A percentile compares a stretch with the other conserved stretches of the same genome.
phyloP scores from a whole-genome alignment of 2,888 invertebrate species.

The Nysson spinosus region DNA sequence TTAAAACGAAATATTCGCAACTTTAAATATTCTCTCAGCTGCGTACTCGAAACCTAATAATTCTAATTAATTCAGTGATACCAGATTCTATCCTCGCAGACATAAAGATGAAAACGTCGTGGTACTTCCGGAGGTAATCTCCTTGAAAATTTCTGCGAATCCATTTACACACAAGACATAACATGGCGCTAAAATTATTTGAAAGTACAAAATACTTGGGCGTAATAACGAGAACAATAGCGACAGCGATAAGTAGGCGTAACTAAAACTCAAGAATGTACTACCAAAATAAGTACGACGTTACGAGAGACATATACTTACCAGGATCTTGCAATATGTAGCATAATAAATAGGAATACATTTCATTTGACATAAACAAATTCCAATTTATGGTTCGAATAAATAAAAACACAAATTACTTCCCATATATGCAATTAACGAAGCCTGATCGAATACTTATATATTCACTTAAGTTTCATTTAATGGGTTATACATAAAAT shows the following conservation, averaged over 20 bases:
- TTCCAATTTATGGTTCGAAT: not conserved
- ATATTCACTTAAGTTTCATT: too few species aligned
- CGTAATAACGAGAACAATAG: constrained; percentile 27
- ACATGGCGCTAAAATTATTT: constrained; percentile 23
- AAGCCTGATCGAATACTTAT: too few species aligned
- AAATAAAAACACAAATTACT: too few species aligned
- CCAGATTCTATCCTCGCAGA: too few species aligned
- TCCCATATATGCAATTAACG: too few species aligned
- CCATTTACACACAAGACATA: constrained; percentile 14
- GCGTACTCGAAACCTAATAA: too few species aligned
- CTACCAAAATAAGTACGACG: constrained; percentile 12
- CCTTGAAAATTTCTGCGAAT: constrained; percentile 23
- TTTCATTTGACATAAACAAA: not conserved
- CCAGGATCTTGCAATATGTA: not conserved
- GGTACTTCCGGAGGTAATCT: constrained; percentile 5
- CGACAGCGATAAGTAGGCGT: constrained; percentile 36
- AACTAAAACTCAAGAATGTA: constrained; percentile 24
- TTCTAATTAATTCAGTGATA: too few species aligned
- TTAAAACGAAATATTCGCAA: too few species aligned
- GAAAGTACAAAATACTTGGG: constrained; percentile 15
- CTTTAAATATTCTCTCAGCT: too few species aligned
- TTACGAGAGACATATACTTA: constrained; percentile 14
- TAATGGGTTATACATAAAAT: too few species aligned
- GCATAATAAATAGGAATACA: not conserved
- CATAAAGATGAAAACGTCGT: not conserved